A percentile compares a stretch with the other conserved stretches of the same genome.
These are phyloP conservation scores for Irena cyanogastra DNA, from an alignment of 2,113 vertebrate species.

Conservation along the genomic window DNA sequence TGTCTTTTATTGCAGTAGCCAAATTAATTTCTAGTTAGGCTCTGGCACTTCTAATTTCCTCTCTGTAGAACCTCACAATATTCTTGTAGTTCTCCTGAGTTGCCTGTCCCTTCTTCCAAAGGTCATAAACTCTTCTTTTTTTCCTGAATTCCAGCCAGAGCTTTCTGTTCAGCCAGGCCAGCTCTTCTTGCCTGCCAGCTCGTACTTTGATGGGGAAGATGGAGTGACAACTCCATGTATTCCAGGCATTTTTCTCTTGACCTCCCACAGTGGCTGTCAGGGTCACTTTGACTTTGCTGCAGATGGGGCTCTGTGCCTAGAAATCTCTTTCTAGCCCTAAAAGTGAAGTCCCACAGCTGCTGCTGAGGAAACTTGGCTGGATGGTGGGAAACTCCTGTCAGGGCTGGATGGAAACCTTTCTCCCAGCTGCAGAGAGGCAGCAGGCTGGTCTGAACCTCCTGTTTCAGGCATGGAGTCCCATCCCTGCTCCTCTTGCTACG, in stretches of 20 bases:
- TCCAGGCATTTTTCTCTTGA: slow-evolving; percentile 19
- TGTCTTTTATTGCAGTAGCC: neutral
- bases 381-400: neutral
- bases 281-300: slow-evolving; percentile 19
- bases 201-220: neutral
- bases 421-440: neutral
- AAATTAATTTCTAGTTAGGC: neutral
- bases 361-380: slow-evolving; percentile 28
- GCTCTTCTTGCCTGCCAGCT: neutral
- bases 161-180: neutral
- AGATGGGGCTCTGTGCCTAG: slow-evolving; percentile 34
- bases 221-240: slow-evolving; percentile 12
- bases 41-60: neutral
- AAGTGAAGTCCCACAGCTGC: slow-evolving; percentile 9
- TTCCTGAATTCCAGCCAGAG: neutral
- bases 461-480: neutral
- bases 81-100: neutral
- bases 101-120: neutral
- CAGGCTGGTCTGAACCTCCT: neutral
- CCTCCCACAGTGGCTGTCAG: slow-evolving; percentile 29
- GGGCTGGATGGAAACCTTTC: neutral
- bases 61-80: neutral
- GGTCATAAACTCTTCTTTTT: neutral
- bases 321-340: slow-evolving; percentile 31
- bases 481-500: neutral